Conservation (phyloP, 1,140 invertebrate genomes). For the Olivierus martensii region DNA sequence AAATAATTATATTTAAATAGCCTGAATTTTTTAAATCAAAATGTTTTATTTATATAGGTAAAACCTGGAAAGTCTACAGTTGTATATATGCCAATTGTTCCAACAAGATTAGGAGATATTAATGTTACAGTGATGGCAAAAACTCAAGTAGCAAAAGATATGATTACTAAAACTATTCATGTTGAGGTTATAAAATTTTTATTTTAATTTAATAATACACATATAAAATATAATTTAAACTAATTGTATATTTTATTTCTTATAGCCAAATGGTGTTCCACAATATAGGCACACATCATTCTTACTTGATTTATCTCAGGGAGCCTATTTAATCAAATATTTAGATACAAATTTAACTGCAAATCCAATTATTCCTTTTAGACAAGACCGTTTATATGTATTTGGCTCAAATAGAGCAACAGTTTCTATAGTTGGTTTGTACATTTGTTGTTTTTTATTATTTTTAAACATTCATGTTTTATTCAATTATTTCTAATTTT, state of each 20-base stretch:
- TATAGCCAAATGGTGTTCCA: slow-evolving; percentile 73
- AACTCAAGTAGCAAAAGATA: slow-evolving; percentile 69
- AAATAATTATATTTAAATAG: too few species aligned
- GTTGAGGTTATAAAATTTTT: slow-evolving; percentile 46
- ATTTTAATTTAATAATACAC: neutral
- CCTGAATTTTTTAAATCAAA: too few species aligned
- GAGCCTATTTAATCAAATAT: slow-evolving; percentile 83
- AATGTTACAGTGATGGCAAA: slow-evolving; percentile 65
- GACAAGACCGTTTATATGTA: slow-evolving; percentile 77
- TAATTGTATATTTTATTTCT: too few species aligned
- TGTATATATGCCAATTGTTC: slow-evolving; percentile 82
- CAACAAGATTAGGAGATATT: slow-evolving; percentile 60
- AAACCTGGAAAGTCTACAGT: slow-evolving; percentile 30
- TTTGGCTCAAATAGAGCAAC: slow-evolving; percentile 78
- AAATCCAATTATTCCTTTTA: slow-evolving; percentile 75
- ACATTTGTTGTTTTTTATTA: too few species aligned
- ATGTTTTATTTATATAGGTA: slow-evolving; percentile 26
- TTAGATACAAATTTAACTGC: slow-evolving; percentile 90
- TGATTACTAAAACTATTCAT: slow-evolving; percentile 49
- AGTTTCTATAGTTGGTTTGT: slow-evolving; percentile 70
- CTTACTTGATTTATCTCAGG: slow-evolving; percentile 77
- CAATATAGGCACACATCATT: slow-evolving; percentile 85
- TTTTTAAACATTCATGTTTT: too few species aligned
- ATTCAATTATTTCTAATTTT: neutral
- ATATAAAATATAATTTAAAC: too few species aligned